These are phyloP conservation scores for Myripristis jacobus DNA, from an alignment of 2,797 vertebrate genomes.

Conservation along the genomic window DNA sequence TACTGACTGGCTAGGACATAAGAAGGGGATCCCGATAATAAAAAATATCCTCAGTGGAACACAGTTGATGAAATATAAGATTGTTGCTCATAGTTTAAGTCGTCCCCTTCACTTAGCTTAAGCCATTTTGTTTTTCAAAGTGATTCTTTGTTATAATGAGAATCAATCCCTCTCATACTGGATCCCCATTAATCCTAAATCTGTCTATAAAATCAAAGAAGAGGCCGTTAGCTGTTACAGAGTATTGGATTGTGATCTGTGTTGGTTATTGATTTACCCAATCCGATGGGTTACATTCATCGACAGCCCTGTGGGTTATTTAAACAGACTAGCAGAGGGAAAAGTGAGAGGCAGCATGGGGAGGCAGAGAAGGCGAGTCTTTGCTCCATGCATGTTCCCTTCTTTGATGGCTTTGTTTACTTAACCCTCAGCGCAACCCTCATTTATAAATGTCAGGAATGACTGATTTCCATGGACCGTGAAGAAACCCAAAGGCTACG, in stretches of 20 bases:
- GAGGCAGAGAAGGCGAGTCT: constrained; percentile 23
- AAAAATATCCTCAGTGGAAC: not conserved
- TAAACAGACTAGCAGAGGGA: constrained; percentile 32
- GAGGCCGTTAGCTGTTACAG: constrained; percentile 74
- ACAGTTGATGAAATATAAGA: not conserved
- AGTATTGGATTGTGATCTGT: constrained; percentile 66
- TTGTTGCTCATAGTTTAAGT: constrained; percentile 15
- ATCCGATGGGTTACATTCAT: constrained; percentile 73
- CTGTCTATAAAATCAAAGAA: constrained; percentile 80
- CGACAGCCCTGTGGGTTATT: constrained; percentile 65
- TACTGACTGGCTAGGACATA: not conserved
- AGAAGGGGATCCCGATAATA: not conserved
- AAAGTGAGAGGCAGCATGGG: constrained; percentile 5
- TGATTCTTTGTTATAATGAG: constrained; percentile 52
- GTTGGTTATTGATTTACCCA: constrained; percentile 67
- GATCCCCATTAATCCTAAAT: constrained; percentile 77
- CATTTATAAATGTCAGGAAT: constrained; percentile 75
- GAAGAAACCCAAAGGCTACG: constrained; percentile 55
- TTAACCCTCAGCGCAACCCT: constrained; percentile 67
- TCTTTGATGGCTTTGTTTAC: constrained; percentile 77
- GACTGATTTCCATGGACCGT: constrained; percentile 54
- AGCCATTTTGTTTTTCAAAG: constrained; percentile 34
- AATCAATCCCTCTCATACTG: constrained; percentile 67
- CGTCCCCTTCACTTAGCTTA: constrained; percentile 10
- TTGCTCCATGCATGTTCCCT: constrained; percentile 26